Conservation (phyloP, 2,113 vertebrate species). For the Galeopterus variegatus region DNA sequence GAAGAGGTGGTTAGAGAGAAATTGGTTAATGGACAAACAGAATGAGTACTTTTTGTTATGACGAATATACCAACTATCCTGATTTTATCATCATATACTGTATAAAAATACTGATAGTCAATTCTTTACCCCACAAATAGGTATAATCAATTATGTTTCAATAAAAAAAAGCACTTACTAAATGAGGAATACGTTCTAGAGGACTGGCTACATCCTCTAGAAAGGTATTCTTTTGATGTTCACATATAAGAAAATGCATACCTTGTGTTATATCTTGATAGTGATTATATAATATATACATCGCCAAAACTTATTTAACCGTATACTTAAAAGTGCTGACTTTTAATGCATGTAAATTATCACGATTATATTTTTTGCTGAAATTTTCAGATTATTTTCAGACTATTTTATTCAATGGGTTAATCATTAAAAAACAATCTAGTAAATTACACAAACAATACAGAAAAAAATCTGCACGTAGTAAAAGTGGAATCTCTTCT, state of each 20-base stretch:
- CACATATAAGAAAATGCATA: slow-evolving; percentile 14
- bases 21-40: too few relatives aligned
- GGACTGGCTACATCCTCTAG: not conserved
- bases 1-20: too few relatives aligned
- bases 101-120: too few relatives aligned
- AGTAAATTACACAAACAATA: not conserved
- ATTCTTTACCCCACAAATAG: too few relatives aligned
- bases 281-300: not conserved
- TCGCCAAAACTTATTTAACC: not conserved
- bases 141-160: too few relatives aligned
- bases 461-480: not conserved
- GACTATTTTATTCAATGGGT: not conserved
- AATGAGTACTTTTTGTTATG: too few relatives aligned
- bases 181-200: slow-evolving; percentile 32
- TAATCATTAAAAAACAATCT: slow-evolving; percentile 34
- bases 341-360: slow-evolving; percentile 40
- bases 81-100: too few relatives aligned
- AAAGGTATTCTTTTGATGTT: slow-evolving; percentile 35
- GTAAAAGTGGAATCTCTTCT: not conserved
- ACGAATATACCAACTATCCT: too few relatives aligned
- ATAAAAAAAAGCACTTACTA: not conserved
- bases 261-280: not conserved
- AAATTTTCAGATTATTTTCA: slow-evolving; percentile 17
- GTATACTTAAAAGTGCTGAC: not conserved
- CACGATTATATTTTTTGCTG: not conserved